A percentile compares a stretch with the other conserved stretches of the same genome.
phyloP scores from a whole-genome alignment of 1,140 invertebrate genomes.

The Leptinotarsa texana region DNA sequence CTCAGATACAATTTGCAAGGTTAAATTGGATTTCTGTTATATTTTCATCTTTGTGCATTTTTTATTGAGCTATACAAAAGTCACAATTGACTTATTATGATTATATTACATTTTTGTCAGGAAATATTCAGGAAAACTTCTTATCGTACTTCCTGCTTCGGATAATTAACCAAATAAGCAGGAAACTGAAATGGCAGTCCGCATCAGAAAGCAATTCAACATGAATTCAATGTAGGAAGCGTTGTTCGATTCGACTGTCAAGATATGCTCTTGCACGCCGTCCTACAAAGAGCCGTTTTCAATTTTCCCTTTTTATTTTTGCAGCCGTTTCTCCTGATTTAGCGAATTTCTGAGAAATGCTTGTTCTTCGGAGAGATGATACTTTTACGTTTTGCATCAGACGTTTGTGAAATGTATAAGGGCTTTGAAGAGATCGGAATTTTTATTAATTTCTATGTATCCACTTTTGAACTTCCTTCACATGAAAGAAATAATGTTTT shows the following conservation, averaged over 20 bases:
- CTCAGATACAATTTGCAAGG: too few relatives aligned
- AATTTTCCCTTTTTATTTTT: background rate
- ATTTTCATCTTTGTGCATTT: too few relatives aligned
- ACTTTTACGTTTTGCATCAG: background rate
- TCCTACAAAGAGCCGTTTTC: background rate
- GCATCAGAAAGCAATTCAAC: background rate
- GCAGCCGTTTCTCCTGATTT: background rate
- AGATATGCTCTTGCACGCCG: background rate
- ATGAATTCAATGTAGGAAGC: constrained; percentile 3
- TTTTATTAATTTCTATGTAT: constrained; percentile 4
- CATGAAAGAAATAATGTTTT: background rate
- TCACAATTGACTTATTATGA: too few relatives aligned
- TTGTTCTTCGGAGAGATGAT: background rate
- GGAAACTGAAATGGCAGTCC: constrained; percentile 1
- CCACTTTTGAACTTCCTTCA: background rate
- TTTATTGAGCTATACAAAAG: too few relatives aligned
- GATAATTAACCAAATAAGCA: constrained; percentile 2
- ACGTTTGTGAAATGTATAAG: background rate
- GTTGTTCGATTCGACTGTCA: background rate
- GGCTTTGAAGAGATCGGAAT: background rate
- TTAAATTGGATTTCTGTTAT: too few relatives aligned
- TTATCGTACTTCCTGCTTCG: background rate
- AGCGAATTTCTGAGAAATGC: background rate
- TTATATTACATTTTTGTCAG: too few relatives aligned
- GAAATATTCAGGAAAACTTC: background rate